Conservation (phyloP, 2,113 vertebrate genomes). For the Plecturocebus donacophilus region DNA sequence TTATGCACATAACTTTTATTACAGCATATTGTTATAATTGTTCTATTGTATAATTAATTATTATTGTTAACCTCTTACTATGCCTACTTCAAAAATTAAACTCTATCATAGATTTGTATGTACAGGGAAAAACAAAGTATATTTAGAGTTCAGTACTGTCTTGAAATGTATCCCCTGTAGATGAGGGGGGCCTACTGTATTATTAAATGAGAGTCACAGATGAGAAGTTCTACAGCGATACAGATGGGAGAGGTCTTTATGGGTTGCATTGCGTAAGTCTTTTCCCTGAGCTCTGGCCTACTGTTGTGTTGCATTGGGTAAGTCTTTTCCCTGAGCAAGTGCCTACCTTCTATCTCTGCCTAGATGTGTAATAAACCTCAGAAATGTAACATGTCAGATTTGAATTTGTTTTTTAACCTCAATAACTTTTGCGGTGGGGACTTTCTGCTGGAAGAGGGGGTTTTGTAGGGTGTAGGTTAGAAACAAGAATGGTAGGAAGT, state of each 20-base stretch:
- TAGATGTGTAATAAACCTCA: background rate
- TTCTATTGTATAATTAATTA: background rate
- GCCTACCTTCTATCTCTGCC: background rate
- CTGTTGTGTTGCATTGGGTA: background rate
- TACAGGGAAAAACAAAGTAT: background rate
- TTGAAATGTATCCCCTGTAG: background rate
- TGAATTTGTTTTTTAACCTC: no score
- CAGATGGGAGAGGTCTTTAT: background rate
- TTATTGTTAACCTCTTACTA: background rate
- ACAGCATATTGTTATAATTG: background rate
- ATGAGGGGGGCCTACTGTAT: background rate
- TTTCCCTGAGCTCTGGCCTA: background rate
- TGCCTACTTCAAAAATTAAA: background rate
- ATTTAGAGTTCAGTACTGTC: background rate
- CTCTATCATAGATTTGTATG: background rate
- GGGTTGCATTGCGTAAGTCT: background rate
- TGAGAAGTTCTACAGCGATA: background rate
- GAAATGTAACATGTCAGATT: background rate
- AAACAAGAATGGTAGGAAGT: background rate
- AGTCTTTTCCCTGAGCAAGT: background rate
- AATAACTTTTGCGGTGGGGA: background rate
- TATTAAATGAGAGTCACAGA: background rate
- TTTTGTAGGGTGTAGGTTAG: background rate
- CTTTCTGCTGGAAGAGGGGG: background rate
- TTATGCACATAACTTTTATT: background rate